Conservation (phyloP, 2,797 vertebrate genomes). For the Chlorospingus semifuscus region DNA sequence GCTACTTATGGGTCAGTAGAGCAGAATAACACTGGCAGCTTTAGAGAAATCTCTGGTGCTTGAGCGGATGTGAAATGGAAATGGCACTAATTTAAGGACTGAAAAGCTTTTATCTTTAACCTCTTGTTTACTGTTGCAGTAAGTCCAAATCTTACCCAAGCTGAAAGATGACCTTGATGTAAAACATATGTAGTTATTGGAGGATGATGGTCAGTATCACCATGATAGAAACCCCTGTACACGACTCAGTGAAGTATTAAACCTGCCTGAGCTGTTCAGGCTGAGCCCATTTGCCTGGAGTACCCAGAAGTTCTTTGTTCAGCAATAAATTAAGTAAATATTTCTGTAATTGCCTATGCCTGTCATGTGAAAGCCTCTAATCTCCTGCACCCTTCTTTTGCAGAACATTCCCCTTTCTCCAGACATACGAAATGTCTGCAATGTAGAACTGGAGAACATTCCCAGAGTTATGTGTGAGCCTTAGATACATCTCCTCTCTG, state of each 20-base stretch:
- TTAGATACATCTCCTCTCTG: not conserved
- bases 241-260: not conserved
- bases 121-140: not conserved
- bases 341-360: not conserved
- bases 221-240: not conserved
- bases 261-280: not conserved
- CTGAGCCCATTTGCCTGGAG: not conserved
- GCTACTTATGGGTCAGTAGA: not conserved
- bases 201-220: not conserved
- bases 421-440: not conserved
- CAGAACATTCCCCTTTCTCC: not conserved
- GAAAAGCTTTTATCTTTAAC: slow-evolving; percentile 1
- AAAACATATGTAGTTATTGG: not conserved
- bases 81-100: not conserved
- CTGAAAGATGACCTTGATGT: not conserved
- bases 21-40: not conserved
- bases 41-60: not conserved
- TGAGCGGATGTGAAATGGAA: not conserved
- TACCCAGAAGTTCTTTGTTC: not conserved
- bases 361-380: not conserved
- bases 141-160: not conserved
- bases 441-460: not conserved
- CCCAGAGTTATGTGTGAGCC: not conserved
- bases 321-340: not conserved
- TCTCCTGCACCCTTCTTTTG: not conserved